A percentile compares a stretch with the other conserved stretches of the same genome.
Evolutionary conservation across 1,140 invertebrate species (phyloP).

Genomic region (Augochlora pura): DNA sequence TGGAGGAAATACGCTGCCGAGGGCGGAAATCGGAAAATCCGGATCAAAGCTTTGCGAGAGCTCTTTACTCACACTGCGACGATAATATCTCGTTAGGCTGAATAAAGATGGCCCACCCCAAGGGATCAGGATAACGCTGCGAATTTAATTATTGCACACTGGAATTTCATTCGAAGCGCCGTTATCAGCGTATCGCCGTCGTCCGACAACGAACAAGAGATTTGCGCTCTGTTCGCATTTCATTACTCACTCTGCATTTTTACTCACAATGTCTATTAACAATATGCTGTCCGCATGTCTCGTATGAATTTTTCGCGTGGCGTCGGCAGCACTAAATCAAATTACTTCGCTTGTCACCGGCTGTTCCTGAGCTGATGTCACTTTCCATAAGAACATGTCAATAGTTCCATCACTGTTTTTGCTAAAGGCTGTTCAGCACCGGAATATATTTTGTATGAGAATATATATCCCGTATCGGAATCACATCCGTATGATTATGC

Average conservation of each 20-base stretch:
- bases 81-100: constrained; percentile 11
- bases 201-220: background rate
- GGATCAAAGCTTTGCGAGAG: constrained; percentile 26
- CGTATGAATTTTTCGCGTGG: no score
- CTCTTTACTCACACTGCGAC: background rate
- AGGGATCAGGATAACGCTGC: background rate
- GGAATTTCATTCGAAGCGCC: background rate
- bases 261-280: no score
- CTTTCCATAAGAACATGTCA: no score
- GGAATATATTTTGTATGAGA: background rate
- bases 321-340: no score
- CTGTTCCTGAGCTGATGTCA: no score
- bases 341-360: background rate
- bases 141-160: constrained; percentile 7
- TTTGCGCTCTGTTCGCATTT: background rate
- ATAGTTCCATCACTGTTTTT: no score
- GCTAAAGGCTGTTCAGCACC: background rate
- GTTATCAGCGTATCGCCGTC: background rate
- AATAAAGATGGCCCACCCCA: constrained; percentile 7
- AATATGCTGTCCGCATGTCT: no score
- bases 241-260: background rate
- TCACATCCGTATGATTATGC: background rate
- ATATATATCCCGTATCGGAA: background rate
- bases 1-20: constrained; percentile 16
- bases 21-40: constrained; percentile 48